phyloP scores from a whole-genome alignment of 2,888 invertebrate species.

The Rhagonycha fulva region DNA sequence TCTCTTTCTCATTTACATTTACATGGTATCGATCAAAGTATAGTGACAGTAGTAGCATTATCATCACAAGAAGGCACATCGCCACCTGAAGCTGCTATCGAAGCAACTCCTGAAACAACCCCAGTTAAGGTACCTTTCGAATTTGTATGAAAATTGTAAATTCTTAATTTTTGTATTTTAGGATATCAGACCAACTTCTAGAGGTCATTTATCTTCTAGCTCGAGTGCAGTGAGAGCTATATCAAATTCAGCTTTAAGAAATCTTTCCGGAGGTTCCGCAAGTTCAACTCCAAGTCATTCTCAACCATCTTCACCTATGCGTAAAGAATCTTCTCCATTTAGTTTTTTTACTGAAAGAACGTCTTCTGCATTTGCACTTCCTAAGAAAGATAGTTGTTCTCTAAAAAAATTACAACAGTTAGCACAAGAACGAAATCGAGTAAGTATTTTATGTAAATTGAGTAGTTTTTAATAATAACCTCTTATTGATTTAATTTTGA shows the following conservation, averaged over 20 bases:
- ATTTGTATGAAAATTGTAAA: not conserved
- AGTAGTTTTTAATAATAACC: not conserved
- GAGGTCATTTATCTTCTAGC: constrained; percentile 58
- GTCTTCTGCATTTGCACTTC: constrained; percentile 40
- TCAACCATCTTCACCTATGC: constrained; percentile 73
- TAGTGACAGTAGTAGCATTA: constrained; percentile 31
- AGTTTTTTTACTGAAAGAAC: constrained; percentile 49
- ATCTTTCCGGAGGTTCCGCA: constrained; percentile 49
- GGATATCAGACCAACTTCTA: constrained; percentile 34
- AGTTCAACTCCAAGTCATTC: constrained; percentile 57
- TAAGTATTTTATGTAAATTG: constrained; percentile 28
- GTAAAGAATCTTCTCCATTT: constrained; percentile 64
- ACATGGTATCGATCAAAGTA: constrained; percentile 47
- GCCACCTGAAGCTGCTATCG: constrained; percentile 85
- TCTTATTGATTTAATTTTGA: not conserved
- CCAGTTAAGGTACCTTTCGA: constrained; percentile 67
- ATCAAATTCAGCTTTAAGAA: constrained; percentile 53
- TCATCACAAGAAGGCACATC: constrained; percentile 64
- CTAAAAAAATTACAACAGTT: constrained; percentile 56
- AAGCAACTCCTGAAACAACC: constrained; percentile 88
- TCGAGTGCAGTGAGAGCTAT: constrained; percentile 72
- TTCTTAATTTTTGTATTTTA: constrained; percentile 15
- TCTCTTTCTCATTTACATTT: constrained; percentile 59
- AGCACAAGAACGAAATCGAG: constrained; percentile 57
- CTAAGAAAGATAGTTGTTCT: constrained; percentile 43